phyloP scores from a whole-genome alignment of 1,140 invertebrate species.

The Calephelis virginiensis region DNA sequence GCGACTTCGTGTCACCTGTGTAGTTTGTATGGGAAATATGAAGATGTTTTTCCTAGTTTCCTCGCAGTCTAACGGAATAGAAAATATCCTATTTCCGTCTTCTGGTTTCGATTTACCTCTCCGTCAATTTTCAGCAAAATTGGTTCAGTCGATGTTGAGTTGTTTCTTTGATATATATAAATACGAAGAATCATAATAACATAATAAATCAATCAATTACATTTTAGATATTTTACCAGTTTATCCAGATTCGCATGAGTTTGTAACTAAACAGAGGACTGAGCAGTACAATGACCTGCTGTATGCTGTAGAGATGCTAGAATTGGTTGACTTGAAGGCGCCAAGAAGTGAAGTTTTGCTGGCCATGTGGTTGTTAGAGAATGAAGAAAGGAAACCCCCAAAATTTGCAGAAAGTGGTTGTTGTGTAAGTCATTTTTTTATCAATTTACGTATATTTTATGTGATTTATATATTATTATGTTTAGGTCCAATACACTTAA shows the following conservation, averaged over 20 bases:
- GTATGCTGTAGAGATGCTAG: conserved; percentile 83
- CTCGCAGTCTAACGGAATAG: too few species aligned
- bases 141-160: too few species aligned
- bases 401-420: conserved; percentile 56
- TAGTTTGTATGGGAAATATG: too few species aligned
- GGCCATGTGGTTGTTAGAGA: conserved; percentile 88
- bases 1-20: too few species aligned
- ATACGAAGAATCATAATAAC: too few species aligned
- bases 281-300: conserved; percentile 88
- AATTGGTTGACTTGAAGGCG: conserved; percentile 53
- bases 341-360: conserved; percentile 79
- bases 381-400: conserved; percentile 52
- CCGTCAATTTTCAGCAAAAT: too few species aligned
- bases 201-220: neutral
- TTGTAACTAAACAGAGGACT: conserved; percentile 84
- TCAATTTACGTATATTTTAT: neutral
- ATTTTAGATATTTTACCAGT: conserved; percentile 84
- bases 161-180: too few species aligned
- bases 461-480: too few species aligned
- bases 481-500: too few species aligned
- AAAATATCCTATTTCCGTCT: too few species aligned
- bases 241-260: conserved; percentile 85
- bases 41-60: too few species aligned
- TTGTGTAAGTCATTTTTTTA: conserved; percentile 41
- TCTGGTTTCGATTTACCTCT: too few species aligned